Evolutionary conservation across 2,888 invertebrate genomes (phyloP).

Genomic region (Caradrina clavipalpis): DNA sequence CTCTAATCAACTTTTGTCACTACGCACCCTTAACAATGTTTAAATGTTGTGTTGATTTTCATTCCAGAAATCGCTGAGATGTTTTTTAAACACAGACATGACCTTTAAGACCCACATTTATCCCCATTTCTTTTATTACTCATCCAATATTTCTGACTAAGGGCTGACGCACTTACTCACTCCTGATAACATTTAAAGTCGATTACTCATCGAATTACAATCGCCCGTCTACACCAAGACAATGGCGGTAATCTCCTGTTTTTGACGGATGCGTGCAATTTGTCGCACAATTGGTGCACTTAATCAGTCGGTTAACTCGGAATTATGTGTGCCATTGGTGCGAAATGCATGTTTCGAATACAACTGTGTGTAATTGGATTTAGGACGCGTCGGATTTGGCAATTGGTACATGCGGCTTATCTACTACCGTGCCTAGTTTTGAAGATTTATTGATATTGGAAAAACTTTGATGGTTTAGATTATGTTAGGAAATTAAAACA

Average conservation of each 20-base stretch:
- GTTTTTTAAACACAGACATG: neutral
- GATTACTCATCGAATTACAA: slow-evolving; percentile 58
- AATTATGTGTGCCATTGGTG: slow-evolving; percentile 53
- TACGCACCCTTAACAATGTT: too few relatives aligned
- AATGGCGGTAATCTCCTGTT: slow-evolving; percentile 69
- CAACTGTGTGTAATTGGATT: slow-evolving; percentile 40
- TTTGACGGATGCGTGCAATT: slow-evolving; percentile 77
- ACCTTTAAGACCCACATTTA: neutral
- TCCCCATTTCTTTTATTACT: neutral
- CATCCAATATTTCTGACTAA: neutral
- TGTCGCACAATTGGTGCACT: slow-evolving; percentile 75
- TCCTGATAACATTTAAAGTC: slow-evolving; percentile 53
- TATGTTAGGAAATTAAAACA: neutral
- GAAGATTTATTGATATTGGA: slow-evolving; percentile 28
- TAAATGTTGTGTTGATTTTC: too few relatives aligned
- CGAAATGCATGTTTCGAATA: slow-evolving; percentile 45
- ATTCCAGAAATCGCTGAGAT: too few relatives aligned
- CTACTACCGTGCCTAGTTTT: neutral
- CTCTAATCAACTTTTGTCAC: too few relatives aligned
- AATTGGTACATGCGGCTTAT: slow-evolving; percentile 19
- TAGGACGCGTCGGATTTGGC: slow-evolving; percentile 29
- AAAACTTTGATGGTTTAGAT: neutral
- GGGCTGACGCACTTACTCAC: neutral
- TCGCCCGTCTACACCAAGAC: slow-evolving; percentile 62
- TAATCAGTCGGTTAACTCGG: slow-evolving; percentile 72